phyloP scores from a whole-genome alignment of 2,888 invertebrate species.

The Polyploca ridens region DNA sequence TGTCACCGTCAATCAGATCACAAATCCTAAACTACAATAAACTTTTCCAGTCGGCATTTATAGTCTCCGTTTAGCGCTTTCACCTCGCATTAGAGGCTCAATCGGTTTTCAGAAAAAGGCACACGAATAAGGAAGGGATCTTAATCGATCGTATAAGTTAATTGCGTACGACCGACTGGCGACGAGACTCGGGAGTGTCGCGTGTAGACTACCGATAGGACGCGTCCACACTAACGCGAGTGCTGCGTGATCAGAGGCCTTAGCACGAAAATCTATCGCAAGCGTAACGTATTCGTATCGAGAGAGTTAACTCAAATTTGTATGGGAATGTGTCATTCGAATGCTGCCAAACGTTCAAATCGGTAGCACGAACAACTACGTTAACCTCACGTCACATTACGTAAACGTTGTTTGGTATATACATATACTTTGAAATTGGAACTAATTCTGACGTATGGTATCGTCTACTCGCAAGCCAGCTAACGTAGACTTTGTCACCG shows the following conservation, averaged over 20 bases:
- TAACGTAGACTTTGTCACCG: too few species aligned
- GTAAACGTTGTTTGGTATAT: too few species aligned
- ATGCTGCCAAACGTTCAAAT: too few species aligned
- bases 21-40: constrained; percentile 6
- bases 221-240: neutral
- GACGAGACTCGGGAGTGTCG: neutral
- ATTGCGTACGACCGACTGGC: neutral
- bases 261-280: too few species aligned
- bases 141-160: constrained; percentile 12
- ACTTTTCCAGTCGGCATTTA: neutral
- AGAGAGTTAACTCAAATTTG: too few species aligned
- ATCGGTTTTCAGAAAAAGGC: constrained; percentile 11
- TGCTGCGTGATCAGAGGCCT: neutral
- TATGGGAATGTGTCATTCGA: too few species aligned
- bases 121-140: constrained; percentile 9
- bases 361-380: too few species aligned
- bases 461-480: too few species aligned
- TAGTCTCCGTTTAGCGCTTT: constrained; percentile 5
- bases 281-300: too few species aligned
- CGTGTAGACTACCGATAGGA: neutral
- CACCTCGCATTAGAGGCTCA: neutral
- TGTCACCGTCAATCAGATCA: neutral
- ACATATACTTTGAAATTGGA: too few species aligned
- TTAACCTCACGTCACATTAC: too few species aligned
- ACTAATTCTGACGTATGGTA: too few species aligned